Conservation (phyloP, 2,888 invertebrate genomes). For the Cryptops parisi region DNA sequence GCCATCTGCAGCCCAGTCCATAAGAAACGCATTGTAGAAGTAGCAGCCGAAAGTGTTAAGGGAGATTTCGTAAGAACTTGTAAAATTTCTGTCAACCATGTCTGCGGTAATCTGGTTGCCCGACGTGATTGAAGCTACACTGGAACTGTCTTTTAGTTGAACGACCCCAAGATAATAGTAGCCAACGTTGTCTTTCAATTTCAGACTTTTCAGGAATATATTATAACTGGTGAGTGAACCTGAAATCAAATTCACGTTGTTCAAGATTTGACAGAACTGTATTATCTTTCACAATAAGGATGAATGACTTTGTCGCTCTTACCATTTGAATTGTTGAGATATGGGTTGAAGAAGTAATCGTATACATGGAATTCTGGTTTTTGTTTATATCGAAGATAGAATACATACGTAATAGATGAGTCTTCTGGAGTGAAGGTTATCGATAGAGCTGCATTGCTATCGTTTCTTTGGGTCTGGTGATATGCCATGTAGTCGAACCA, state of each 20-base stretch:
- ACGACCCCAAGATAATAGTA: constrained; percentile 29
- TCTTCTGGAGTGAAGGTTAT: constrained; percentile 22
- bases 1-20: constrained; percentile 27
- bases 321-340: not conserved
- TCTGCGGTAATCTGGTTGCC: not conserved
- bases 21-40: constrained; percentile 25
- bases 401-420: not conserved
- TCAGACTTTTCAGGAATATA: constrained; percentile 23
- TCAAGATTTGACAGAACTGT: no score
- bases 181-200: constrained; percentile 25
- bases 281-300: no score
- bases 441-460: constrained; percentile 23
- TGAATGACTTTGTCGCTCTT: no score
- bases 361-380: constrained; percentile 16
- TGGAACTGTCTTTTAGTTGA: constrained; percentile 20
- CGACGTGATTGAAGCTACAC: not conserved
- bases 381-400: constrained; percentile 8
- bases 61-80: constrained; percentile 21
- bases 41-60: constrained; percentile 31
- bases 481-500: constrained; percentile 23
- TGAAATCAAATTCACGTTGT: no score
- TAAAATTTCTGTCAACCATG: constrained; percentile 5
- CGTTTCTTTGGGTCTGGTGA: constrained; percentile 23
- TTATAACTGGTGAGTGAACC: no score
- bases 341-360: not conserved